Evolutionary conservation across 1,140 invertebrate species (phyloP), one percentile per base, ranked within the genome.

Genomic region (Scaptodrosophila lebanonensis): DNA sequence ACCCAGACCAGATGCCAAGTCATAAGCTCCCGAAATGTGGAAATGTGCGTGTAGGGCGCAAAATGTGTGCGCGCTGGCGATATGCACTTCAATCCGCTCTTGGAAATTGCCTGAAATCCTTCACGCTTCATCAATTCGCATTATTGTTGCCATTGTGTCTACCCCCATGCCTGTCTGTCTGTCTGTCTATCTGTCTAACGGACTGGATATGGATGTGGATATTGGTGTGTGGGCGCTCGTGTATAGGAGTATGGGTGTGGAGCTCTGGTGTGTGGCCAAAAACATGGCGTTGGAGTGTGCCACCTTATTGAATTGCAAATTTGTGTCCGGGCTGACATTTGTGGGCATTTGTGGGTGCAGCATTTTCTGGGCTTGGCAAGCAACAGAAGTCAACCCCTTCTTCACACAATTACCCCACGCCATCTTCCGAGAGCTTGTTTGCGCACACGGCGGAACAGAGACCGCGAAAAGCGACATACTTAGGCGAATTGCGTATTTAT

Each of bases 41-140:
- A 7, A 8, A 22, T 20, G 25, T 11, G 29, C 32, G 29, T 7
- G 27, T 9, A 12, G 3, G 8, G 63, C 47, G 43, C 49, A 63
- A 56, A 48, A 58, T 22, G 12, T 27, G 25, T 18, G 38, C 12
- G 49, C 20, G 25, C 35, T 60, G 66, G 52, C 47, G 52, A 73
- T 73, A 67, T 73, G 69, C 69, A 60, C 42, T 50, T 32, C 39
- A 82, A 69, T 75, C 54, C 69, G 62, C 69, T 64, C 47, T 58
- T 73, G 75, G 71, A 68, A 82, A 83, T 82, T 82, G 75, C 76
- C 75, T 82, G 61, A 64, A 82, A 82, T 82, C 75, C 75, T 82
- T 82, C 75, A 82, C 75, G 75, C 75, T 82, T 82, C 75, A 82
- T 82, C 75, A 82, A 82, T 83, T 82, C 75, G 76, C 75, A 83